phyloP scores from a whole-genome alignment of 2,888 invertebrate genomes.

The Acanthosepion pharaonis region DNA sequence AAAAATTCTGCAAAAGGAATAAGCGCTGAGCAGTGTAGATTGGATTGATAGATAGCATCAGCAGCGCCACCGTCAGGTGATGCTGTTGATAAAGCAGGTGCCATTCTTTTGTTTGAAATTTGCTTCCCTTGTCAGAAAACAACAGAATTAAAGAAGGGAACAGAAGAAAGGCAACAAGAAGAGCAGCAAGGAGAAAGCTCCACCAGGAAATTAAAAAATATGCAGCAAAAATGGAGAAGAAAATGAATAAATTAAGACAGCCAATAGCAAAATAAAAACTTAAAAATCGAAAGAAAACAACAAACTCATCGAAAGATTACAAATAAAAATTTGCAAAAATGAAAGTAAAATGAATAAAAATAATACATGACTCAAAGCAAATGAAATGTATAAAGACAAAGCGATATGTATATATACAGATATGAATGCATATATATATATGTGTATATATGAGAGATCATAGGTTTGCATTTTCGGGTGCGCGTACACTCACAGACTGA shows the following conservation, averaged over 20 bases:
- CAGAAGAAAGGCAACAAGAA: not conserved
- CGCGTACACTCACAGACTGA: not conserved
- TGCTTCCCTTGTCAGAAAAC: constrained; percentile 11
- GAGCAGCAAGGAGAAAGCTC: not conserved
- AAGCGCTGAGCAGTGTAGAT: not conserved
- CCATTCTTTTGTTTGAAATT: not conserved
- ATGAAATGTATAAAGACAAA: too few relatives aligned
- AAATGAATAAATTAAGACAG: not conserved
- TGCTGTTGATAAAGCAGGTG: not conserved
- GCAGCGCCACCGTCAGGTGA: not conserved
- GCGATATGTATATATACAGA: not conserved
- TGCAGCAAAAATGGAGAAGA: not conserved
- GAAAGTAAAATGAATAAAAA: not conserved
- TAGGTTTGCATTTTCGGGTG: not conserved
- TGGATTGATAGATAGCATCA: not conserved
- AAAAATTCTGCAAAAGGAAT: not conserved
- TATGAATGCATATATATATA: not conserved
- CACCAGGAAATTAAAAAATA: not conserved
- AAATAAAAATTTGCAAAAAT: not conserved
- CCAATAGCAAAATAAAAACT: not conserved
- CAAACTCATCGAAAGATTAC: not conserved
- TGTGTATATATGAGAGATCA: not conserved
- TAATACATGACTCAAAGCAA: not conserved
- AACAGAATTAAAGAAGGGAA: not conserved
- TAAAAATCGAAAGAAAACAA: not conserved